Base-by-base conservation (phyloP, 2,888 invertebrate species). In the Apantesis nais region DNA sequence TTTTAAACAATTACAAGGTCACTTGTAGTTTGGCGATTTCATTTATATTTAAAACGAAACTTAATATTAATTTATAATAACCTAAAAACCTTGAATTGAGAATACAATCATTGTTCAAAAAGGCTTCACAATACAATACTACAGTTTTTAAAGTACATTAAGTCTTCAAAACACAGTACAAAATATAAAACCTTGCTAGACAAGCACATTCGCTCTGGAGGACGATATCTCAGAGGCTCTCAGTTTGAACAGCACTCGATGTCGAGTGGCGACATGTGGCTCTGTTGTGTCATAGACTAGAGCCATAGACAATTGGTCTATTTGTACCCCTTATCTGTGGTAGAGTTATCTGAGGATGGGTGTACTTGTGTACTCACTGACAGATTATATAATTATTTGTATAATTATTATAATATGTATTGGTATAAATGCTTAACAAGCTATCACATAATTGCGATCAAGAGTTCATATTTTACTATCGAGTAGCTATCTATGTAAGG, bases 241-340 rank as follows among this genome's bases (percentile, higher is more conserved):
- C 55, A 41, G 34, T 29, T 22, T 63, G 52, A 58, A 68, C 12
- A 41, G 58, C 44, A 9, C 63, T 68, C 58, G 39, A 44, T n/a
- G 12, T 34, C 7, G 22, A 68, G 63, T n/a, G 31, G 41, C n/a
- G n/a, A 63, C 68, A 68, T 34, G 68, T 39, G 64, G n/a, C 62
- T 22, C 31, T 41, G 29, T 68, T 41, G 25, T 58, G n/a, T 60
- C 58, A 34, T 16, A 68, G 44, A 63, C 55, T 41, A 63, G 68
- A 68, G 39, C 68, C 63, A n/a, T 2, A 63, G 68, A 63, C 68
- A 55, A 34, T 9, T 7, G 62, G 52, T 63, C 55, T 63, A 39
- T 52, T 22, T 25, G 14, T 12, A 14, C 34, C 34, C 44, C 37
- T 63, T 62, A 67, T 62, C 62, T 67, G 25, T 48, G n/a, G 12